Base-by-base conservation (phyloP, 1,140 invertebrate genomes). In the Trichomalopsis sarcophagae region DNA sequence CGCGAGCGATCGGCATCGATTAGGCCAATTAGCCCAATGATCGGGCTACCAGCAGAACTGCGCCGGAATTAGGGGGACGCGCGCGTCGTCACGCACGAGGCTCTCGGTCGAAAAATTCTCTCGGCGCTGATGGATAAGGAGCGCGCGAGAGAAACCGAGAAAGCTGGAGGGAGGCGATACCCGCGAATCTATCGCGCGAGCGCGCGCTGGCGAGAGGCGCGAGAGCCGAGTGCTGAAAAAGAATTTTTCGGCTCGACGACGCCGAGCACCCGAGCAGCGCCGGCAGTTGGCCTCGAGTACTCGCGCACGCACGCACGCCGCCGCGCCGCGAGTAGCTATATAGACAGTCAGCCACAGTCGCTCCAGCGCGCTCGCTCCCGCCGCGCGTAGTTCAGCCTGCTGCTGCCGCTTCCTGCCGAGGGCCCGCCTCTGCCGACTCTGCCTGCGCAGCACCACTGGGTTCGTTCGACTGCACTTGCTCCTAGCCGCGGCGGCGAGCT, bases 61-160 rank as follows among this genome's bases (percentile, higher is more conserved):
- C 33, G 33, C 33, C 2, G 0, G 33, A 36, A 36, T 36, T 36
- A 6, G 33, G 33, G 33, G 33, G 33, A 6, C 33, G 68, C 13
- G n/a, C n/a, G n/a, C n/a, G n/a, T 50, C 17, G 83, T 30, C 47
- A 68, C 82, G 17, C 5, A 44, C 10, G 1, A 9, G 40, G 13
- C 50, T 21, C 68, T 66, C 81, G 50, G 13, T 44, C 81, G 74
- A 83, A 83, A 77, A 83, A 77, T 76, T 83, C 73, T 83, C 77
- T 27, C 27, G 27, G 27, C 27, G 27, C 27, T 27, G 27, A 1
- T 1, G 27, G 82, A 84, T 84, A 78, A 84, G 78, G 30, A 75
- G 36, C 74, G 23, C 75, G n/a, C 76, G 74, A 9, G 13, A 23
- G 66, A 74, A 21, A 30, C 71, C 73, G 36, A 11, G 23, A 36